Evolutionary conservation across 2,888 invertebrate genomes (phyloP).

Genomic region (Phoenoteleia sp.): DNA sequence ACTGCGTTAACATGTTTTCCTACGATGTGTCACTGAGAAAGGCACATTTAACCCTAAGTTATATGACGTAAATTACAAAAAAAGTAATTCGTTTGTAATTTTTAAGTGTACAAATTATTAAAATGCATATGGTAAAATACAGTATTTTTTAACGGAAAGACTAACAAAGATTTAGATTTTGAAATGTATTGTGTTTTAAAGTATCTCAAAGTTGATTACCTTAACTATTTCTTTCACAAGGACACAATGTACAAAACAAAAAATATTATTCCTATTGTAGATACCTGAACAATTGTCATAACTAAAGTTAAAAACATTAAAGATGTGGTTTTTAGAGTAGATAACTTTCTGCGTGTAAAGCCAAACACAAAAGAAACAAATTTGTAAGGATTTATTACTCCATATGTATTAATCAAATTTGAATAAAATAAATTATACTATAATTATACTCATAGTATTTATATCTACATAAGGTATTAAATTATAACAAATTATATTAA

Average conservation of each 20-base stretch:
- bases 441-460: no score
- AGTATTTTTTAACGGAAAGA: conserved; percentile 46
- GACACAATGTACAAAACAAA: conserved; percentile 11
- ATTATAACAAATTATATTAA: no score
- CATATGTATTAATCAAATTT: no score
- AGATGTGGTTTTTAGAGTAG: conserved; percentile 14
- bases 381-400: no score
- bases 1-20: no score
- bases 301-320: conserved; percentile 16
- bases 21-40: no score
- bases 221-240: conserved; percentile 35
- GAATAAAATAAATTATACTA: no score
- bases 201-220: conserved; percentile 17
- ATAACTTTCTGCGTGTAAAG: conserved; percentile 12
- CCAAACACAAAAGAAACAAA: conserved; percentile 28
- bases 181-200: conserved; percentile 41
- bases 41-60: no score
- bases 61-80: conserved; percentile 32
- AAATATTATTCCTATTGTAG: conserved; percentile 26
- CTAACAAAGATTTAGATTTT: conserved; percentile 1
- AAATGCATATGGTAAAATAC: conserved; percentile 43
- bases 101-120: conserved; percentile 18
- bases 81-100: conserved; percentile 27
- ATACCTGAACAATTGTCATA: conserved; percentile 9
- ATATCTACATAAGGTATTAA: no score